Evolutionary conservation across 2,888 invertebrate genomes (phyloP).

Genomic region (Masnerella sp.): DNA sequence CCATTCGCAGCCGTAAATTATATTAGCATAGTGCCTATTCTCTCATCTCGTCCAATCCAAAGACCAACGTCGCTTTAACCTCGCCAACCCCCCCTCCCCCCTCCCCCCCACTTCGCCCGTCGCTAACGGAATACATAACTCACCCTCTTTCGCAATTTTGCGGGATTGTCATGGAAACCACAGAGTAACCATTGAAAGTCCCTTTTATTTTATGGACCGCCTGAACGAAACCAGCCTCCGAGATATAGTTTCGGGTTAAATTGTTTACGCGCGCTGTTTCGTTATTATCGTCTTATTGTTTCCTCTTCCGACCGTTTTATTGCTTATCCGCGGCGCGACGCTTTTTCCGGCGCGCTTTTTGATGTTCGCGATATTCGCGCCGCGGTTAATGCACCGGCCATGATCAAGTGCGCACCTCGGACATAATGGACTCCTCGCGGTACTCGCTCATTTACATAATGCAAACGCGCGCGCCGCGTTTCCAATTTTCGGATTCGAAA

Average conservation of each 20-base stretch:
- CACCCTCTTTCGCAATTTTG: slow-evolving; percentile 48
- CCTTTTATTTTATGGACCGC: slow-evolving; percentile 48
- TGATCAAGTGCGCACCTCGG: too few relatives aligned
- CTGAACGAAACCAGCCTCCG: slow-evolving; percentile 1
- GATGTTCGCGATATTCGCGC: too few relatives aligned
- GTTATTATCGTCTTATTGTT: slow-evolving; percentile 3
- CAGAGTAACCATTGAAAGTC: slow-evolving; percentile 48
- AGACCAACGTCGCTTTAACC: slow-evolving; percentile 48
- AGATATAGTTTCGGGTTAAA: slow-evolving; percentile 11
- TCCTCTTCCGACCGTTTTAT: too few relatives aligned
- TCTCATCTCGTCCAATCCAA: slow-evolving; percentile 59
- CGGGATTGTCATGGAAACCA: slow-evolving; percentile 57
- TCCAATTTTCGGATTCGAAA: too few relatives aligned
- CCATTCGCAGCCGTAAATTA: slow-evolving; percentile 74
- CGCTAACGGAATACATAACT: slow-evolving; percentile 51
- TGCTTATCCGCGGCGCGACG: too few relatives aligned
- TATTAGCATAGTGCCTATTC: slow-evolving; percentile 72
- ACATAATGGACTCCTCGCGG: too few relatives aligned
- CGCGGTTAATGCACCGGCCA: too few relatives aligned
- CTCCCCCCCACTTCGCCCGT: slow-evolving; percentile 16
- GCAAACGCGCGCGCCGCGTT: too few relatives aligned
- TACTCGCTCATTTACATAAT: too few relatives aligned
- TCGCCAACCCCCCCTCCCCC: slow-evolving; percentile 22
- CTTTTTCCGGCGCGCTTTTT: too few relatives aligned
- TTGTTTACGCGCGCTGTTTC: slow-evolving; percentile 10